These are phyloP conservation scores for Thyatira batis DNA, from an alignment of 2,888 invertebrate species.

Conservation along the genomic window DNA sequence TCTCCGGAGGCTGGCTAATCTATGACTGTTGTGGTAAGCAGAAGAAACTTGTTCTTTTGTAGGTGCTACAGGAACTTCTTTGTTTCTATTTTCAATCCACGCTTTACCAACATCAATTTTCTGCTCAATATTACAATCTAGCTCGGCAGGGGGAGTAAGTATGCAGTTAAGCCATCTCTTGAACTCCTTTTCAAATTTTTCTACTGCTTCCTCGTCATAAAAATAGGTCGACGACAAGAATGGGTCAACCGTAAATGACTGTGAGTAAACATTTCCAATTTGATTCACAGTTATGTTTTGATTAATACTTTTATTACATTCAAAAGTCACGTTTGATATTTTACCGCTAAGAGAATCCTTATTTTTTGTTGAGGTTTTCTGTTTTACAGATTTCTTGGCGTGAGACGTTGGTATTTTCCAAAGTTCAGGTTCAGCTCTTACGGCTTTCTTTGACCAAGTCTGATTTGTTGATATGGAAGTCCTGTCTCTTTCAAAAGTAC, in stretches of 20 bases:
- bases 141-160: conserved; percentile 88
- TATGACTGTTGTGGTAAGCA: conserved; percentile 85
- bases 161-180: conserved; percentile 91
- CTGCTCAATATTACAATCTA: conserved; percentile 84
- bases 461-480: conserved; percentile 41
- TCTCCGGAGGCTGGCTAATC: conserved; percentile 85
- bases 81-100: conserved; percentile 88
- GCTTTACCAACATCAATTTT: conserved; percentile 88
- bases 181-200: conserved; percentile 86
- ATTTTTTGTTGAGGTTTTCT: conserved; percentile 39
- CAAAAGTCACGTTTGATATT: conserved; percentile 47
- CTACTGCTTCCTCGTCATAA: conserved; percentile 86
- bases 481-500: conserved; percentile 66
- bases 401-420: conserved; percentile 65
- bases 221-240: conserved; percentile 85
- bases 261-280: conserved; percentile 70
- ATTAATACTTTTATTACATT: conserved; percentile 67
- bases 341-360: conserved; percentile 45
- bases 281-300: conserved; percentile 66
- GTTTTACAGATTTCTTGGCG: conserved; percentile 49
- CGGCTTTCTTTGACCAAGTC: conserved; percentile 68
- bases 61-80: conserved; percentile 85
- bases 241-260: conserved; percentile 84
- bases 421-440: conserved; percentile 60
- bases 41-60: conserved; percentile 87